Conservation (phyloP, 2,888 invertebrate species). For the Pristionchus arcanus region DNA sequence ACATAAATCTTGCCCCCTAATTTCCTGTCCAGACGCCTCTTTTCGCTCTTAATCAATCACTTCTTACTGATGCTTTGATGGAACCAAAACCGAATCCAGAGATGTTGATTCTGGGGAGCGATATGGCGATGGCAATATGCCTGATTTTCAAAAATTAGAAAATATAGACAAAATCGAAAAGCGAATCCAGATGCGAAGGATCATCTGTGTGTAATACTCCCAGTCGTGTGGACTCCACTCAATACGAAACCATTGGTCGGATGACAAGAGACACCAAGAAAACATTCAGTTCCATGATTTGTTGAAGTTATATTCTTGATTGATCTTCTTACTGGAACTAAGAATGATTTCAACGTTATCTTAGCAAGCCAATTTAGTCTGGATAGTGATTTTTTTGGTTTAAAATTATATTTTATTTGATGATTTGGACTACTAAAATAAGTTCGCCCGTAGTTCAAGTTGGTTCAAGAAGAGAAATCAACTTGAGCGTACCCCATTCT, state of each 20-base stretch:
- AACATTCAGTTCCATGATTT: neutral
- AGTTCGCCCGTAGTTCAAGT: neutral
- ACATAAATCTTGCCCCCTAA: constrained; percentile 21
- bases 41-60: constrained; percentile 27
- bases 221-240: neutral
- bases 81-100: neutral
- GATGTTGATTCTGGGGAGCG: no score
- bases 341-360: no score
- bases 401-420: no score
- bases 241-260: constrained; percentile 28
- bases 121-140: no score
- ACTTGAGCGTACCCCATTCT: neutral
- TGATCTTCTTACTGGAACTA: neutral
- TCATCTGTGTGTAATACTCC: constrained; percentile 7
- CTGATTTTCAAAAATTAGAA: neutral
- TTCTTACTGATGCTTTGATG: neutral
- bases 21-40: neutral
- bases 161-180: neutral
- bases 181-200: neutral
- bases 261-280: neutral
- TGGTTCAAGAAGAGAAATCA: neutral
- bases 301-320: neutral
- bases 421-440: no score
- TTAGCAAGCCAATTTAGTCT: no score
- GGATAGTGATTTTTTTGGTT: no score